A percentile compares a stretch with the other conserved stretches of the same genome.
phyloP scores from a whole-genome alignment of 1,140 invertebrate genomes.

The Atta cephalotes region DNA sequence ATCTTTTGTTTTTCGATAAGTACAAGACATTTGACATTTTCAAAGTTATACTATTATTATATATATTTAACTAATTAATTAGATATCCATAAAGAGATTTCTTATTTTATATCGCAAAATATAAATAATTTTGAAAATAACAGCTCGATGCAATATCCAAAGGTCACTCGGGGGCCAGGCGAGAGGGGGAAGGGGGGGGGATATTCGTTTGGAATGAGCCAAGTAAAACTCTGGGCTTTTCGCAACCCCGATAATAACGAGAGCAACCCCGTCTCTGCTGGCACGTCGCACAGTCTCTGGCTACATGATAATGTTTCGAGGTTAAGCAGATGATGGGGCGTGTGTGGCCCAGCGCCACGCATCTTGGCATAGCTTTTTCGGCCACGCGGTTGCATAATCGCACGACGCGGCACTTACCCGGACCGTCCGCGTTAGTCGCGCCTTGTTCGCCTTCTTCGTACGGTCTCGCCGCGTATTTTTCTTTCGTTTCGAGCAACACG shows the following conservation, averaged over 20 bases:
- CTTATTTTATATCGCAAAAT: background rate
- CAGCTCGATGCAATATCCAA: constrained; percentile 22
- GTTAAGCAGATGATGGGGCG: constrained; percentile 61
- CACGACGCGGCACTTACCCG: constrained; percentile 49
- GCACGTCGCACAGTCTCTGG: constrained; percentile 26
- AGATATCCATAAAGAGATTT: background rate
- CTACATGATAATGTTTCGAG: constrained; percentile 60
- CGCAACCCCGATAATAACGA: constrained; percentile 65
- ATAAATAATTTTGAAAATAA: constrained; percentile 13
- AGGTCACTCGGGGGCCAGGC: constrained; percentile 2
- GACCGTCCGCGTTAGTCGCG: constrained; percentile 65
- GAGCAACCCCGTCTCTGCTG: constrained; percentile 10
- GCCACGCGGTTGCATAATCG: constrained; percentile 80
- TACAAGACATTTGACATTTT: background rate
- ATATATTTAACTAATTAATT: constrained; percentile 8
- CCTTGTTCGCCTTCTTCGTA: constrained; percentile 59
- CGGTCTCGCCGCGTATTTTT: constrained; percentile 50
- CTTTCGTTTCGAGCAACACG: constrained; percentile 28
- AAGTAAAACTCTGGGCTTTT: constrained; percentile 72
- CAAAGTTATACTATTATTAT: background rate
- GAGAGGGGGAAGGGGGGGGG: background rate
- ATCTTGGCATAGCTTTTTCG: constrained; percentile 80
- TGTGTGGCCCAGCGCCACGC: constrained; percentile 79
- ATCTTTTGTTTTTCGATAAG: background rate
- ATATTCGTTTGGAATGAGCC: constrained; percentile 35